Percentiles rank a stretch among this genome's conserved stretches.
Conservation (phyloP, 1,140 invertebrate genomes). For the Polyergus mexicanus region DNA sequence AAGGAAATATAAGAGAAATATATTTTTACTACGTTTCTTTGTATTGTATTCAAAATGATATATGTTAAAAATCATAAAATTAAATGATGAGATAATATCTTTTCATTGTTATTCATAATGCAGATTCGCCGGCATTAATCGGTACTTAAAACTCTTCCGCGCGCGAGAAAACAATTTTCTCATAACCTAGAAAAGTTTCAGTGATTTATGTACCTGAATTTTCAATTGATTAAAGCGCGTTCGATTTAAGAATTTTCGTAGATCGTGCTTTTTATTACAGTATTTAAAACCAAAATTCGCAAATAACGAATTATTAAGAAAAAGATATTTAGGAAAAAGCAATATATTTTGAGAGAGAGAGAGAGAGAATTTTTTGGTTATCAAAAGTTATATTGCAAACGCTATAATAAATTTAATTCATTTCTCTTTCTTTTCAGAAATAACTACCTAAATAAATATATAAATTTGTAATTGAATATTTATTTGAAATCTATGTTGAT, state of each 20-base stretch:
- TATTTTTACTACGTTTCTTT: background rate
- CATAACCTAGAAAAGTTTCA: constrained; percentile 13
- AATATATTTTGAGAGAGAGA: background rate
- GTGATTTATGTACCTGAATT: constrained; percentile 24
- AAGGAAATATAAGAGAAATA: background rate
- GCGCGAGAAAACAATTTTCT: constrained; percentile 33
- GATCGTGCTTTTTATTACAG: background rate
- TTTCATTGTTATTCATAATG: constrained; percentile 41
- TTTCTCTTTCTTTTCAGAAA: too few relatives aligned
- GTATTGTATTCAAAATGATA: background rate
- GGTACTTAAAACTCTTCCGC: constrained; percentile 38
- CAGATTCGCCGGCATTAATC: constrained; percentile 26
- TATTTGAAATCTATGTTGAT: background rate
- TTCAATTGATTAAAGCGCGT: constrained; percentile 13
- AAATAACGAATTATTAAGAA: background rate
- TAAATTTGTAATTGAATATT: background rate
- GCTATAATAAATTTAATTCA: background rate
- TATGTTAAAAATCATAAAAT: background rate
- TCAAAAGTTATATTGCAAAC: background rate
- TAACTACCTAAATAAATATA: too few relatives aligned
- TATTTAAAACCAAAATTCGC: background rate
- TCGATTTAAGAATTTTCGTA: constrained; percentile 15
- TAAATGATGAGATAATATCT: constrained; percentile 24
- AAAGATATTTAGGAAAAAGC: background rate
- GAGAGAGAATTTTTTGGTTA: background rate